These are phyloP conservation scores for Sphaeramia orbicularis DNA, from an alignment of 2,797 vertebrate genomes.

Conservation along the genomic window DNA sequence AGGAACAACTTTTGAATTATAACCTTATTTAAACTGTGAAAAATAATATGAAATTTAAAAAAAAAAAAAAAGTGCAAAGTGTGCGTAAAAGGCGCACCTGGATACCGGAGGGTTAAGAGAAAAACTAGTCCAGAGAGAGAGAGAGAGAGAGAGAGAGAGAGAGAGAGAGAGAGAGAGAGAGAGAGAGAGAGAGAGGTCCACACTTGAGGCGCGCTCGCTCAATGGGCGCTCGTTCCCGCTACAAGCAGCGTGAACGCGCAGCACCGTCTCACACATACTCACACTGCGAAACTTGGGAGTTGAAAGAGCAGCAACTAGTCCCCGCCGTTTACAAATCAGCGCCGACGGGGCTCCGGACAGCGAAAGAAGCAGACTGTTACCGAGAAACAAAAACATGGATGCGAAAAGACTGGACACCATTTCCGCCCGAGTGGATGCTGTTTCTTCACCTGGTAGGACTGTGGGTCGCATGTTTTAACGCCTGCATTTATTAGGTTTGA, in stretches of 20 bases:
- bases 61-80: too few relatives aligned
- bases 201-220: too few relatives aligned
- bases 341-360: neutral
- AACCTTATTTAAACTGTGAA: too few relatives aligned
- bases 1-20: too few relatives aligned
- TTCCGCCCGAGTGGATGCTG: slow-evolving; percentile 89
- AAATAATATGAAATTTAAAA: too few relatives aligned
- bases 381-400: slow-evolving; percentile 78
- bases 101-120: too few relatives aligned
- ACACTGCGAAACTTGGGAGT: slow-evolving; percentile 57
- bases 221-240: slow-evolving; percentile 47
- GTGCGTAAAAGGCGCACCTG: too few relatives aligned
- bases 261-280: slow-evolving; percentile 12
- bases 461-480: slow-evolving; percentile 53
- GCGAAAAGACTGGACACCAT: slow-evolving; percentile 87
- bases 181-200: too few relatives aligned
- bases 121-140: too few relatives aligned
- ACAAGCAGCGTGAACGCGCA: slow-evolving; percentile 21
- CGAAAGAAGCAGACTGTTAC: neutral
- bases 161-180: too few relatives aligned
- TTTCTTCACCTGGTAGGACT: slow-evolving; percentile 92
- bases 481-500: neutral
- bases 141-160: too few relatives aligned
- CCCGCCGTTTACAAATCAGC: neutral
- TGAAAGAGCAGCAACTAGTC: slow-evolving; percentile 52